Evolutionary conservation across 2,113 vertebrate genomes (phyloP), one percentile per base, ranked within the genome.

Genomic region (Paedocypris sp.): DNA sequence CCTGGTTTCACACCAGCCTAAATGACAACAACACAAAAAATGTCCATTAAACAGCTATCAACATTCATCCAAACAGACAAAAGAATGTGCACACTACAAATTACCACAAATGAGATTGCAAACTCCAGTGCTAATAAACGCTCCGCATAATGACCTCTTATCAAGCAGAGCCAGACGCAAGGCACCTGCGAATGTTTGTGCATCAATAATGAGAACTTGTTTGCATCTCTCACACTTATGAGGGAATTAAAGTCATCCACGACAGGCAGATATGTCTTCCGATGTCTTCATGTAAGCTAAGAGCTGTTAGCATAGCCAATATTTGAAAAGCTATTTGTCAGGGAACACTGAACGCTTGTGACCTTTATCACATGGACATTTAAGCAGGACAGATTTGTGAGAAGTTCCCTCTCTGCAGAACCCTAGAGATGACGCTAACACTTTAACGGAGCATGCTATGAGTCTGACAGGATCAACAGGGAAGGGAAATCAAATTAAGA

Each of bases 131-230:
- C 47, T 31, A 49, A 49, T 15, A 18, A 19, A 46, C 47, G 32
- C 28, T 26, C 48, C 8, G 48, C 5, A 26, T 50, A 50, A 50
- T 50, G 31, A n/a, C 16, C 16, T 50, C 47, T 50, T 50, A 50
- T 50, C 47, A 50, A 31, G 28, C 28, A 50, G 20, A 50, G 26
- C 29, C 48, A 50, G 48, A 33, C 48, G 20, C 16, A 18, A 20
- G 48, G 28, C 11, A 6, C 43, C 26, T 10, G 1, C 4, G 43
- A 47, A 23, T 23, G 12, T 47, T 47, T 47, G 22, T 20, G 20
- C 22, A 47, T 47, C 22, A n/a, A 47, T 47, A 26, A 7, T 26
- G 22, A 47, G 43, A 26, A 50, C 31, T 11, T 19, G 8, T 33
- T 50, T 33, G 48, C 3, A n/a, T 33, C 29, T 33, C 15, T 20